Conservation (phyloP, 2,888 invertebrate genomes). For the Philaethria dido region DNA sequence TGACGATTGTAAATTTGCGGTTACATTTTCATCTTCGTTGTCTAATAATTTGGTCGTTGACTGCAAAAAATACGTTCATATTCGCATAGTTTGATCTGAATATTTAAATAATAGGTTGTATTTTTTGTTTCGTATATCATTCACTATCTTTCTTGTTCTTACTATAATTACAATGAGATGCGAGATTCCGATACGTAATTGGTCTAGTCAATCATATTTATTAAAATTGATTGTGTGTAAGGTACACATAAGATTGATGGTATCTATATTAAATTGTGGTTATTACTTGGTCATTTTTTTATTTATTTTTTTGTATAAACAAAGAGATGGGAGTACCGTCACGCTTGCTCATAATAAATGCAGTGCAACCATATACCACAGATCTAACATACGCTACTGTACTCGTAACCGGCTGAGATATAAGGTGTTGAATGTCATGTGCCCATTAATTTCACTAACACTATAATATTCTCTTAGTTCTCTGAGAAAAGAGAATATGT, state of each 20-base stretch:
- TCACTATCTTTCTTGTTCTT: slow-evolving; percentile 26
- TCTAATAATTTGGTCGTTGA: slow-evolving; percentile 43
- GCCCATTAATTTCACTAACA: neutral
- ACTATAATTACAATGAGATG: slow-evolving; percentile 38
- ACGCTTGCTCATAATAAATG: neutral
- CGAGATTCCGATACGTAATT: slow-evolving; percentile 32
- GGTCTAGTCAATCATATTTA: slow-evolving; percentile 29
- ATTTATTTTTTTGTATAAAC: neutral
- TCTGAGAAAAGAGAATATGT: neutral
- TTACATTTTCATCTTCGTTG: slow-evolving; percentile 38
- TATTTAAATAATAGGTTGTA: slow-evolving; percentile 21
- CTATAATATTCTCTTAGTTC: neutral
- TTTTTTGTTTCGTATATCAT: slow-evolving; percentile 14
- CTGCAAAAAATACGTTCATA: slow-evolving; percentile 31
- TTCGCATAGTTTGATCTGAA: slow-evolving; percentile 29
- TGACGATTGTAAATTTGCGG: slow-evolving; percentile 39
- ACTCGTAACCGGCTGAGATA: neutral
- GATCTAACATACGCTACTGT: neutral
- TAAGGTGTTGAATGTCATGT: slow-evolving; percentile 2
- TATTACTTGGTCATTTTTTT: neutral
- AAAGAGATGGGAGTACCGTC: neutral
- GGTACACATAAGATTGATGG: neutral
- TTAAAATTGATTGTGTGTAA: slow-evolving; percentile 12
- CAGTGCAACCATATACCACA: neutral
- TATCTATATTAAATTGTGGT: neutral